phyloP scores from a whole-genome alignment of 1,140 invertebrate genomes.

The Cotesia vestalis region DNA sequence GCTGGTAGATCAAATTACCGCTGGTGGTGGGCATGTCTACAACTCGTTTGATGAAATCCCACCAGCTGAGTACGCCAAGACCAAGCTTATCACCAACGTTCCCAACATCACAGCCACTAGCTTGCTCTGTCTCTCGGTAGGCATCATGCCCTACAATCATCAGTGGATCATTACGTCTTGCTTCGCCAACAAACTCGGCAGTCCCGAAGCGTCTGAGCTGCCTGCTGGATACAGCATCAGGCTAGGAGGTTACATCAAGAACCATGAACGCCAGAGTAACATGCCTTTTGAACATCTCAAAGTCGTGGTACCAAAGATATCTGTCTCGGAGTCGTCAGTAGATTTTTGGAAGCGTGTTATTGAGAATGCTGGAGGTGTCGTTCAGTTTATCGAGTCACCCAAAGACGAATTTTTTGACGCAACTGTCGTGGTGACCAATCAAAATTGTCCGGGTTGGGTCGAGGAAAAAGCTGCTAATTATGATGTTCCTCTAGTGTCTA shows the following conservation, averaged over 20 bases:
- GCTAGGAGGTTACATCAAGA: slow-evolving; percentile 63
- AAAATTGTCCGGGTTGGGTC: slow-evolving; percentile 67
- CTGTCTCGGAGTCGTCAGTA: slow-evolving; percentile 63
- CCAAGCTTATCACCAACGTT: slow-evolving; percentile 68
- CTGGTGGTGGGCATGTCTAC: slow-evolving; percentile 68
- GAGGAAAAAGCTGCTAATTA: slow-evolving; percentile 66
- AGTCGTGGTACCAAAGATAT: slow-evolving; percentile 64
- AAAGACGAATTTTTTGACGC: slow-evolving; percentile 64
- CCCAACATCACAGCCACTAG: slow-evolving; percentile 71
- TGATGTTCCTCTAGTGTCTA: slow-evolving; percentile 68
- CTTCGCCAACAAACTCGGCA: slow-evolving; percentile 53
- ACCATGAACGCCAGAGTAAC: slow-evolving; percentile 59
- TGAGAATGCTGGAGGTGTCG: slow-evolving; percentile 68
- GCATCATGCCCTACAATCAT: slow-evolving; percentile 65
- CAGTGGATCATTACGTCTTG: slow-evolving; percentile 70
- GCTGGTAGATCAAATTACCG: slow-evolving; percentile 66
- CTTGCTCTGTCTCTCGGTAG: slow-evolving; percentile 68
- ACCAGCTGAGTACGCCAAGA: slow-evolving; percentile 64
- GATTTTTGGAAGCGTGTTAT: slow-evolving; percentile 70
- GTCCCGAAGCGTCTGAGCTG: slow-evolving; percentile 60
- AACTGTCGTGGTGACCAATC: slow-evolving; percentile 65
- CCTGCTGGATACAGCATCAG: slow-evolving; percentile 68
- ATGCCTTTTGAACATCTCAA: slow-evolving; percentile 66
- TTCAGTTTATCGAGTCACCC: slow-evolving; percentile 58
- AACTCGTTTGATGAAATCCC: slow-evolving; percentile 69